Evolutionary conservation across 2,888 invertebrate species (phyloP).

Genomic region (Torymus aiolomorphi): DNA sequence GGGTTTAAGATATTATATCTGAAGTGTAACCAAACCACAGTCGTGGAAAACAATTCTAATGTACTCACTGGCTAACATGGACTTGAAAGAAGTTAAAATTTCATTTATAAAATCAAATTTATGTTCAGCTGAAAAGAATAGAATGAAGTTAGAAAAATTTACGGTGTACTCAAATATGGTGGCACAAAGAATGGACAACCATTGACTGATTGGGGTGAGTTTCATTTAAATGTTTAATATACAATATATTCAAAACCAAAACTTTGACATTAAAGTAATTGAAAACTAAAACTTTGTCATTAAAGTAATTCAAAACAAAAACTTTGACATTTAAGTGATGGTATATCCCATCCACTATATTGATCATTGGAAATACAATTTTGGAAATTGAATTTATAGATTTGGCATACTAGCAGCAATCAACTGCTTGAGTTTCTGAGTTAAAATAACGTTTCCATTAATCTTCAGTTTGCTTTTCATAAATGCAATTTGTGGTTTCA

Average conservation of each 20-base stretch:
- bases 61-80: constrained; percentile 92
- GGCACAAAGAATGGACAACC: constrained; percentile 89
- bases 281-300: no score
- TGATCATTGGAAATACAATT: no score
- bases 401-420: constrained; percentile 85
- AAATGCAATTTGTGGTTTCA: constrained; percentile 91
- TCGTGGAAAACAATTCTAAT: constrained; percentile 87
- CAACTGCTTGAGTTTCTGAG: constrained; percentile 90
- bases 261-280: no score
- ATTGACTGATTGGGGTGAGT: constrained; percentile 88
- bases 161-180: constrained; percentile 90
- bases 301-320: no score
- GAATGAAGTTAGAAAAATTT: constrained; percentile 86
- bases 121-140: constrained; percentile 70
- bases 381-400: constrained; percentile 80
- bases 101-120: constrained; percentile 68
- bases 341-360: no score
- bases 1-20: no score
- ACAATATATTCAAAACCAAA: no score
- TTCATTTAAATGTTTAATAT: no score
- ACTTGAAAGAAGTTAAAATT: constrained; percentile 82
- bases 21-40: no score
- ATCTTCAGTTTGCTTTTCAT: constrained; percentile 94
- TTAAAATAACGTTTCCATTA: constrained; percentile 93
- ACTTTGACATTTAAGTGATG: no score